phyloP scores from a whole-genome alignment of 2,888 invertebrate species.

The Himalopsyche tibetana region DNA sequence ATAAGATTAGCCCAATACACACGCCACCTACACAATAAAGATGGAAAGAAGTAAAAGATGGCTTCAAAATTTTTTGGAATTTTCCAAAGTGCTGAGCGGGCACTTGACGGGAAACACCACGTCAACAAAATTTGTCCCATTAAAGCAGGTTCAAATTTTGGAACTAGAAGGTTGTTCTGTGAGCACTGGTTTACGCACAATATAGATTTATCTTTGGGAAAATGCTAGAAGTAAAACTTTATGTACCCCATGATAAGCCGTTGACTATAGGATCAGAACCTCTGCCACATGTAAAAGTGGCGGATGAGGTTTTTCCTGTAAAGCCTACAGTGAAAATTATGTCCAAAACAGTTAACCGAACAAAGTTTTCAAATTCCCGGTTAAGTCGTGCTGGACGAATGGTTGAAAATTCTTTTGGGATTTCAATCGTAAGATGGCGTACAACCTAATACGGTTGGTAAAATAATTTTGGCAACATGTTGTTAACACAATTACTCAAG shows the following conservation, averaged over 20 bases:
- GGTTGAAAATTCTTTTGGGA: no score
- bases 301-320: neutral
- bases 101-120: constrained; percentile 60
- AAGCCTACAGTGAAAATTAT: no score
- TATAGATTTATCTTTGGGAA: neutral
- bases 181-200: no score
- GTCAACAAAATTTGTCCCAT: constrained; percentile 62
- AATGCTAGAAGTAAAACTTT: neutral
- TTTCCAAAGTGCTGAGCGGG: constrained; percentile 60
- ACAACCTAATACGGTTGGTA: no score
- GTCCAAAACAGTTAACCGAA: no score
- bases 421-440: no score
- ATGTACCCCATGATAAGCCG: neutral
- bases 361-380: no score
- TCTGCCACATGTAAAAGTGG: neutral
- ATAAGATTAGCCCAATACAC: neutral
- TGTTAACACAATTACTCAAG: no score
- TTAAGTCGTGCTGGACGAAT: no score
- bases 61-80: neutral
- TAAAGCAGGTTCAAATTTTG: constrained; percentile 60
- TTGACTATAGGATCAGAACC: neutral
- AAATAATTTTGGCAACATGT: no score
- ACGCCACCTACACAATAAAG: constrained; percentile 18
- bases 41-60: constrained; percentile 44
- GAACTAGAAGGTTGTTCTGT: neutral